A percentile compares a stretch with the other conserved stretches of the same genome.
Evolutionary conservation across 2,113 vertebrate genomes (phyloP).

Genomic region (Apodemus speciosus): DNA sequence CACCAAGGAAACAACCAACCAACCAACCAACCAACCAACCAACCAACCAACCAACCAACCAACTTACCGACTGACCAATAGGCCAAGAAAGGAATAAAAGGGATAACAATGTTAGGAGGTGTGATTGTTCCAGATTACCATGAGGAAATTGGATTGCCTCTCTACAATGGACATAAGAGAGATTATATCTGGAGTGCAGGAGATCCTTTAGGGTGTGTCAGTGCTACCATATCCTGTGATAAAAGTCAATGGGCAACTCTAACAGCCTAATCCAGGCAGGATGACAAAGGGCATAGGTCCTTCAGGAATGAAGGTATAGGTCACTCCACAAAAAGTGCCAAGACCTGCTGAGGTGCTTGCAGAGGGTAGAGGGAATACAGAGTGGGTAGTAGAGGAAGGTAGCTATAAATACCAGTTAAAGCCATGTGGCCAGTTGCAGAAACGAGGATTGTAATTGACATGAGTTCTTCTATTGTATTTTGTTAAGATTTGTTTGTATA

Average conservation of each 20-base stretch:
- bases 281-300: neutral
- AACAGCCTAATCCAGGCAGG: neutral
- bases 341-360: neutral
- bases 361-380: neutral
- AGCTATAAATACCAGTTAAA: neutral
- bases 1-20: neutral
- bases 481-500: neutral
- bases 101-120: neutral
- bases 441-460: neutral
- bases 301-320: neutral
- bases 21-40: neutral
- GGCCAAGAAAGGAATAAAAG: neutral
- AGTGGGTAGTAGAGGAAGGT: neutral
- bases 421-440: neutral
- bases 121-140: neutral
- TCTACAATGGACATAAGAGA: neutral
- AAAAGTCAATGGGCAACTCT: neutral
- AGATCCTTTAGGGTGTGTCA: neutral
- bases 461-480: neutral
- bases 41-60: neutral
- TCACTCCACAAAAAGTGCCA: neutral
- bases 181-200: neutral
- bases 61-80: neutral
- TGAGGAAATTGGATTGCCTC: neutral
- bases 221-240: neutral